Evolutionary conservation across 2,113 vertebrate genomes (phyloP), one percentile per base, ranked within the genome.

Genomic region (Pterocles burchelli): DNA sequence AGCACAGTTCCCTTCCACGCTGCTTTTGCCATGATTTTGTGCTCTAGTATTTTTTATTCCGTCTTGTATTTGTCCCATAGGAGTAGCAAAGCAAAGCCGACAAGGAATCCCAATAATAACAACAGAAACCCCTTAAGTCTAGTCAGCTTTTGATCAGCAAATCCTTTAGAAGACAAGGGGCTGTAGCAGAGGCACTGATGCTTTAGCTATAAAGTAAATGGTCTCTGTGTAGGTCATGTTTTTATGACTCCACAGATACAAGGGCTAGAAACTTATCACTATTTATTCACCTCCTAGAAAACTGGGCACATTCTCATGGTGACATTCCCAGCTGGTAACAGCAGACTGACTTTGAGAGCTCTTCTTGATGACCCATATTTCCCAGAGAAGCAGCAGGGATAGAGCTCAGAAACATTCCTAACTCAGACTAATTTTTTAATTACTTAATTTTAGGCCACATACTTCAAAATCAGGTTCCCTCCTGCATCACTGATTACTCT

Each of bases 381-480:
- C 66, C 81, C 68, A 89, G 68, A 80, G 88, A 91, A 93, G 36
- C 90, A 92, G 77, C 65, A 85, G 88, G 72, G 52, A 94, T 67
- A 85, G 31, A 66, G 41, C 58, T 85, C 55, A 88, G 81, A 82
- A 92, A 81, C 36, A 79, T 71, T 80, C 68, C 59, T 92, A 93
- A 67, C 43, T 75, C 58, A 65, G 38, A 48, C 57, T 91, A 71
- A 71, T 81, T 92, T 93, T 88, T 88, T 67, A 88, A 90, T 90
- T 63, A 88, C 76, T 74, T 88, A 68, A 80, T 84, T 92, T 95
- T 93, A 95, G 88, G 66, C 36, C 79, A 90, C 65, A 84, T 71
- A 88, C 75, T 96, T 93, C 75, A 85, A 85, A 94, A 88, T 77
- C 52, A 63, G 25, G 65, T 75, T 91, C 76, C 18, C 70, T 87